Base-by-base conservation (phyloP, 2,888 invertebrate species). In the Catonia carolina region DNA sequence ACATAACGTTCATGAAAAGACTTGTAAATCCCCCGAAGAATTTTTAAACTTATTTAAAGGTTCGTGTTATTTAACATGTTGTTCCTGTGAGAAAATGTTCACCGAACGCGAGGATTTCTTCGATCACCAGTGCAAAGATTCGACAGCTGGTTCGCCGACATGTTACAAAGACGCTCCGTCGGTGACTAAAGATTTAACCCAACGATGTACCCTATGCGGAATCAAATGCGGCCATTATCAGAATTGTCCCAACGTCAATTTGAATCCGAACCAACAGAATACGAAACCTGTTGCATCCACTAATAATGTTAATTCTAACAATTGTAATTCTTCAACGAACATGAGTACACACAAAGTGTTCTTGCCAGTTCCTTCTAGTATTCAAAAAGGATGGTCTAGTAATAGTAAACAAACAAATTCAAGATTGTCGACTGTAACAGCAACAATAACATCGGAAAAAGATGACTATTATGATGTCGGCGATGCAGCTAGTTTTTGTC, bases 31-130 rank as follows among this genome's bases (percentile, higher is more conserved):
- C 47, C 80, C 81, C 58, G 82, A 84, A 62, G 84, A 86, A 61
- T 83, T 87, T 69, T 78, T 81, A 62, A 78, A 75, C 67, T 22
- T 18, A 8, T 82, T 83, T 68, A 79, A 78, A 66, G 84, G 83
- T 56, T 81, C 84, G 2, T 81, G 86, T 66, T 87, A 84, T 72
- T 75, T 89, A 61, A 83, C 88, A 76, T 90, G 90, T 69, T 88
- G 89, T 74, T 80, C 78, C 35, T 90, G 89, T 74, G 86, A 88
- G 71, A 82, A 83, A 70, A 81, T 86, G 35, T 89, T 88, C 71
- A 81, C 79, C 62, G 86, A 86, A 68, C 56, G 56, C 15, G 79
- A 82, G 65, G 86, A 86, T 69, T 89, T 87, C 73, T 83, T 82
- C 62, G 80, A 82, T 67, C 89, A 89, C 70, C 79, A 81, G 68